phyloP scores from a whole-genome alignment of 2,888 invertebrate genomes.

The Nasonia oneida region DNA sequence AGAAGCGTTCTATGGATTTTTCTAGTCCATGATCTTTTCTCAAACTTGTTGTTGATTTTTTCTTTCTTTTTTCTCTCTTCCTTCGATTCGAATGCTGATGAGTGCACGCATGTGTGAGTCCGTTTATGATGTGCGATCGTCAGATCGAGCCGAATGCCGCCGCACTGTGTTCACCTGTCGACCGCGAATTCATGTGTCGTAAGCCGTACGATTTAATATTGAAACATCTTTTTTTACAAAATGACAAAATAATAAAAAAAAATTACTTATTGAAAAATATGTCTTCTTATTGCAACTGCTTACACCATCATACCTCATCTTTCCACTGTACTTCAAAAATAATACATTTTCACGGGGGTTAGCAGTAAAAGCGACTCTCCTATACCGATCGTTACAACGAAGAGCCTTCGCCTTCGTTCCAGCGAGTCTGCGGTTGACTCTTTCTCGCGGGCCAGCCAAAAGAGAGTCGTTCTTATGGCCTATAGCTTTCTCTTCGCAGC shows the following conservation, averaged over 20 bases:
- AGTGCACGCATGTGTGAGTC: constrained; percentile 51
- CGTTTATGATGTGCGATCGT: constrained; percentile 57
- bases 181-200: constrained; percentile 65
- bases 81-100: constrained; percentile 18
- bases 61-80: constrained; percentile 41
- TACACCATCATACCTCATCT: too few relatives aligned
- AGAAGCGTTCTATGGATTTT: constrained; percentile 66
- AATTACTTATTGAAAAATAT: constrained; percentile 31
- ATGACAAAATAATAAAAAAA: constrained; percentile 62
- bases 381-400: constrained; percentile 65
- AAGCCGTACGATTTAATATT: constrained; percentile 56
- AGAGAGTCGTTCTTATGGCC: constrained; percentile 60
- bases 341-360: not conserved
- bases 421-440: constrained; percentile 65
- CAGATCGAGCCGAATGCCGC: constrained; percentile 63
- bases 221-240: constrained; percentile 63
- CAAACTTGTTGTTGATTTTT: constrained; percentile 39
- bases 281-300: not conserved
- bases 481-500: constrained; percentile 77
- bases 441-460: constrained; percentile 64
- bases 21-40: constrained; percentile 68
- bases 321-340: not conserved
- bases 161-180: constrained; percentile 75
- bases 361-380: not conserved
- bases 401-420: constrained; percentile 73